Evolutionary conservation across 2,113 vertebrate species (phyloP), one percentile per base, ranked within the genome.

Genomic region (Microcebus jonahi): DNA sequence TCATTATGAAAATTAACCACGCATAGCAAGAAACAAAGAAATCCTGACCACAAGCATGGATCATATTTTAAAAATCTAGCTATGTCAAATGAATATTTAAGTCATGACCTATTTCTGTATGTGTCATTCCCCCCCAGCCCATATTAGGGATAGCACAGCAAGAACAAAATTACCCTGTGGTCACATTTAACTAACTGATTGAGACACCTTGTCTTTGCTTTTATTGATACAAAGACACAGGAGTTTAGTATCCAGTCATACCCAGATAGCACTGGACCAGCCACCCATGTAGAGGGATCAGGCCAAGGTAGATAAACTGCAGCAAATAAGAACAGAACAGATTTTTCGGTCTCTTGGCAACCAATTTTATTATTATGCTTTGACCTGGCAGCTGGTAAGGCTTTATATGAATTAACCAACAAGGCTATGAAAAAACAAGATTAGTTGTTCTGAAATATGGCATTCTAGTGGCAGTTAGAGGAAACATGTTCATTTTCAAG

Each of bases 371-470:
- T 84, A 85, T 8, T 94, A 88, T 59, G 94, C 93, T 93, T 65
- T 91, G 87, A 84, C 65, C 85, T 95, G 96, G 85, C 93, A 95
- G 81, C 79, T 94, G 97, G 91, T 27, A 77, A 80, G 95, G 85
- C 65, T 90, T 93, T 96, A 94, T 75, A 96, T 94, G 31, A 98
- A 97, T 98, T 95, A 97, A 61, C 80, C 85, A 96, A 71, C 2
- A 5, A 83, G 68, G 67, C 50, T 92, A 95, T 1, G 65, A 97
- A 88, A 96, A 96, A 96, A 97, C 61, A 88, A 97, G 81, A 91
- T n/a, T 82, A 90, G 57, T 71, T 85, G 27, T 70, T 70, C 83
- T 94, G 65, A 81, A 86, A 68, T 61, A 95, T 0, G 6, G n/a
- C 73, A 91, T 86, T 82, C n/a, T 48, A 31, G 12, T 5, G 25